Percentiles rank a stretch among this genome's conserved stretches.
Evolutionary conservation across 2,113 vertebrate genomes (phyloP).

Genomic region (Mastomys coucha): DNA sequence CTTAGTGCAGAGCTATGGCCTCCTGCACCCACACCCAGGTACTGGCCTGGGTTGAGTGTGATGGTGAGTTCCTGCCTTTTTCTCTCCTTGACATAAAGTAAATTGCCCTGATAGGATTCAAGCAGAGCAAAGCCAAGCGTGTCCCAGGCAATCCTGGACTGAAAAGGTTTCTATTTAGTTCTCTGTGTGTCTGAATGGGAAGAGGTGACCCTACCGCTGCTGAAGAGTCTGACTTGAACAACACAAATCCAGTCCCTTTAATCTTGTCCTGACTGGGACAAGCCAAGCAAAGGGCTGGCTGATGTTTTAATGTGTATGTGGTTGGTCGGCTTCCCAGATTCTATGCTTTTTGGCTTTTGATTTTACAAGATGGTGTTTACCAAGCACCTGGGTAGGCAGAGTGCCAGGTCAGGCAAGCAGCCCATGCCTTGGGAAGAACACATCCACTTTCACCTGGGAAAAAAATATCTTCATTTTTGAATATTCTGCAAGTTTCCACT

Average conservation of each 20-base stretch:
- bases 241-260: constrained; percentile 60
- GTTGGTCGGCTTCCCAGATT: neutral
- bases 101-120: constrained; percentile 55
- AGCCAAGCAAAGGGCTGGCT: constrained; percentile 38
- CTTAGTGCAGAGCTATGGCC: neutral
- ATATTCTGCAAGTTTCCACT: neutral
- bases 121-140: constrained; percentile 37
- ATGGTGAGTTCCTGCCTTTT: neutral
- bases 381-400: constrained; percentile 11
- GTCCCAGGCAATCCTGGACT: constrained; percentile 22
- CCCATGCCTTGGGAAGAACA: constrained; percentile 21
- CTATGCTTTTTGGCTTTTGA: neutral
- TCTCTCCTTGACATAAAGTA: constrained; percentile 56
- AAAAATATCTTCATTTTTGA: constrained; percentile 12
- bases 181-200: constrained; percentile 57
- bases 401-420: neutral
- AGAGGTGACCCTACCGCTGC: constrained; percentile 14
- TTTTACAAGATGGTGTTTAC: constrained; percentile 53
- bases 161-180: constrained; percentile 68
- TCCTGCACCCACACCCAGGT: neutral
- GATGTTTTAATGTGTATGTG: constrained; percentile 31
- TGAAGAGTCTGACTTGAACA: constrained; percentile 37
- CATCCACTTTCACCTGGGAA: constrained; percentile 48
- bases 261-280: constrained; percentile 53
- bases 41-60: neutral